Evolutionary conservation across 2,888 invertebrate genomes (phyloP), one percentile per base, ranked within the genome.

Genomic region (Crematogaster levior): DNA sequence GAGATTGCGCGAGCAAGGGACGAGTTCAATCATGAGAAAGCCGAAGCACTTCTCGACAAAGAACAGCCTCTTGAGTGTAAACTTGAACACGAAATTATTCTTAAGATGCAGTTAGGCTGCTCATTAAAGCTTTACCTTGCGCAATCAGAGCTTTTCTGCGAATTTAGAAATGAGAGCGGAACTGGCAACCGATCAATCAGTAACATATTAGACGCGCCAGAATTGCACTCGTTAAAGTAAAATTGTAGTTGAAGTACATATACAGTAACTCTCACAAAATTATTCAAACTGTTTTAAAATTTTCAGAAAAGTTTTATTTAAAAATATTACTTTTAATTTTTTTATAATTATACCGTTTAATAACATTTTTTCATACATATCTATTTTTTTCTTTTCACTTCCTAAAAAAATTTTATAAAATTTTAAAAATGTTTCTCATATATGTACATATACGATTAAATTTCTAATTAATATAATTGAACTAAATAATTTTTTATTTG

Each of bases 61-160:
- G 60, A 74, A 40, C 15, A 43, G 27, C 10, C 51, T 63, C 65
- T 51, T 51, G 18, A 63, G 3, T 34, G 18, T 37, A 75, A 75
- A 75, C 66, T 75, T 65, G 65, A 75, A 75, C 74, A 51, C 65
- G 24, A 75, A 75, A 75, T 65, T 65, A 65, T 75, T 75, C 75
- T 75, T 53, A 65, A 53, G 37, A 15, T 40, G 9, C 37, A 65
- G 51, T 51, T 65, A 75, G 61, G 27, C 12, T 56, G 63, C 48
- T 65, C 48, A 65, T 75, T 75, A 75, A 37, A 65, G 51, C 27
- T 15, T 37, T 65, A 4, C 37, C 4, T 37, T 27, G 37, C 40
- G 51, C 51, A 75, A 75, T 74, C 43, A 74, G 61, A 61, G 61
- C 27, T 65, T 75, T 40, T 37, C 27, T 37, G 51, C 51, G 27